Conservation (phyloP, 2,113 vertebrate species). For the Chaetorhynchus papuensis region DNA sequence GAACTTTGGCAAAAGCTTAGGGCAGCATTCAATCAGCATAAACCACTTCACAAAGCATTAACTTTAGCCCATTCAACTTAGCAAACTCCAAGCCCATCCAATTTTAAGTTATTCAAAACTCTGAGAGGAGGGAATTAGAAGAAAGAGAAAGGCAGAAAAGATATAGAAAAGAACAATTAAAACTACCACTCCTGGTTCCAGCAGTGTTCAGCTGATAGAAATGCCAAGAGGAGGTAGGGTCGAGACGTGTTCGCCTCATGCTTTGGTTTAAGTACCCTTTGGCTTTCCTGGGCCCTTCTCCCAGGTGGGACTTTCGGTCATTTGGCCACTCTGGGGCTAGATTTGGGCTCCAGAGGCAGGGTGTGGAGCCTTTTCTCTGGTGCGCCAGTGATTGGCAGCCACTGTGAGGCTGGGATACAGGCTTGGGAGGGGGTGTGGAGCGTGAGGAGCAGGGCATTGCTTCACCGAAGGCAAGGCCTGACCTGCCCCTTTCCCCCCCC, state of each 20-base stretch:
- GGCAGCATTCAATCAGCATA: not conserved
- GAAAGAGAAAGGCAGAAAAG: not conserved
- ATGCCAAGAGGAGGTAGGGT: too few relatives aligned
- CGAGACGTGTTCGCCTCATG: fast-evolving
- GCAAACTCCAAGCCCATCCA: fast-evolving
- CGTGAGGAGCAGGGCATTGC: too few relatives aligned
- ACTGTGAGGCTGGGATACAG: not conserved
- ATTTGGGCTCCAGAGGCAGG: not conserved
- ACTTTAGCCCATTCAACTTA: not conserved
- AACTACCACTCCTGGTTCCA: not conserved
- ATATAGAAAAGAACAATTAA: not conserved
- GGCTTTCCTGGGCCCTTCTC: too few relatives aligned
- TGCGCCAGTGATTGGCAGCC: not conserved
- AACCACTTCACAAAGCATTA: not conserved
- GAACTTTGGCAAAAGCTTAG: not conserved
- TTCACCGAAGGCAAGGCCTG: not conserved
- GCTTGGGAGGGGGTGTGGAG: not conserved
- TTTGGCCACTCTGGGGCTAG: not conserved
- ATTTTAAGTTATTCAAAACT: not conserved
- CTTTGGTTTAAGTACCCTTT: not conserved
- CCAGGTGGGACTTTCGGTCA: not conserved
- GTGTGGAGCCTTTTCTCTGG: fast-evolving
- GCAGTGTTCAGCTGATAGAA: too few relatives aligned
- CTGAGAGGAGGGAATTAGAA: not conserved
- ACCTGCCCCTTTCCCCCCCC: not conserved